Evolutionary conservation across 2,113 vertebrate species (phyloP).

Genomic region (Ranitomeya imitator): DNA sequence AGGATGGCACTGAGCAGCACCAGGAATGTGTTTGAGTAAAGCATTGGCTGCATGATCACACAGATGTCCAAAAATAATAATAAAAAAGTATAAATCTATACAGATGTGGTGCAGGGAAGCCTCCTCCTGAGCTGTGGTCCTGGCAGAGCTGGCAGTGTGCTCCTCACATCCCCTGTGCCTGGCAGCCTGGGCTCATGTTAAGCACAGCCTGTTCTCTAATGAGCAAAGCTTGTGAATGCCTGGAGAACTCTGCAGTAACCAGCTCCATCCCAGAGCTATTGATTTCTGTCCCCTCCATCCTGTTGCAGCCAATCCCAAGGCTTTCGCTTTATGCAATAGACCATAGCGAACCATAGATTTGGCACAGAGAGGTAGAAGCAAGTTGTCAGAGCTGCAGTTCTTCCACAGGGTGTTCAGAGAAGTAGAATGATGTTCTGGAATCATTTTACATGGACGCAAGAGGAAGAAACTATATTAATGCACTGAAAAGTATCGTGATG

Average conservation of each 20-base stretch:
- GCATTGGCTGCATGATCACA: slow-evolving; percentile 17
- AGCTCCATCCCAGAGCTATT: slow-evolving; percentile 57
- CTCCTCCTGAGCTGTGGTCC: slow-evolving; percentile 17
- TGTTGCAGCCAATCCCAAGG: slow-evolving; percentile 52
- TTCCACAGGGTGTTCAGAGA: neutral
- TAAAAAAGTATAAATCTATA: neutral
- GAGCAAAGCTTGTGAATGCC: slow-evolving; percentile 41
- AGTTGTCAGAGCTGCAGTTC: neutral
- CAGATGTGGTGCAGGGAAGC: neutral
- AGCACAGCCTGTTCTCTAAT: slow-evolving; percentile 53
- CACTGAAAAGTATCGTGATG: neutral
- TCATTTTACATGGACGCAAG: neutral
- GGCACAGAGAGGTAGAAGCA: slow-evolving; percentile 6
- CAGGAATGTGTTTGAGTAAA: slow-evolving; percentile 29
- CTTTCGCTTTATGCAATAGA: slow-evolving; percentile 47
- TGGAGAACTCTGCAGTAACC: slow-evolving; percentile 50
- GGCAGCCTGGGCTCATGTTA: slow-evolving; percentile 45
- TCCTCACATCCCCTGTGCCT: slow-evolving; percentile 38
- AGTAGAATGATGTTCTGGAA: neutral
- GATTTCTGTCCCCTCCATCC: slow-evolving; percentile 47
- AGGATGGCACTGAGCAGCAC: slow-evolving; percentile 41
- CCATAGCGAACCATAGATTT: slow-evolving; percentile 33
- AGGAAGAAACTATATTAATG: neutral
- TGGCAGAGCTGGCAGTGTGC: neutral
- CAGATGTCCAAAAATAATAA: neutral